Conservation (phyloP, 1,140 invertebrate species). For the Heliconius melpomene region DNA sequence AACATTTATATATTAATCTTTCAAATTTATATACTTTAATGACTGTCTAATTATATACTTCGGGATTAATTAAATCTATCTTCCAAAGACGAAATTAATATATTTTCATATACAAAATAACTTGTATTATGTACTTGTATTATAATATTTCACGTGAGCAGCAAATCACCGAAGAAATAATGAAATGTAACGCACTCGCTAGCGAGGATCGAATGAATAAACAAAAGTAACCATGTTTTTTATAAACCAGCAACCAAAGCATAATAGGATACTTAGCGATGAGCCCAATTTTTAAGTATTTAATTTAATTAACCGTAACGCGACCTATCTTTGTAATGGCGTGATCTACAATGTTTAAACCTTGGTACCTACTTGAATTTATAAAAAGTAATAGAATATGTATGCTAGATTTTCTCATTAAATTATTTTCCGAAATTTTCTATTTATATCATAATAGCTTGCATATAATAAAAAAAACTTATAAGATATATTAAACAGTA, state of each 20-base stretch:
- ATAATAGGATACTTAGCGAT: slow-evolving; percentile 11
- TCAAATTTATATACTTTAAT: too few species aligned
- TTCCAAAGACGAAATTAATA: too few species aligned
- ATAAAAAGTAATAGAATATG: too few species aligned
- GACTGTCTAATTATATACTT: too few species aligned
- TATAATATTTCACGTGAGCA: neutral
- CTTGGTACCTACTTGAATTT: neutral
- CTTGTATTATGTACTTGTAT: neutral
- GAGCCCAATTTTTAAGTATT: slow-evolving; percentile 23
- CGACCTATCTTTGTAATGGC: slow-evolving; percentile 9
- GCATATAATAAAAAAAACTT: too few species aligned
- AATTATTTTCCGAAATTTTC: too few species aligned
- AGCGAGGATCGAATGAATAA: neutral
- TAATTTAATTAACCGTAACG: slow-evolving; percentile 25
- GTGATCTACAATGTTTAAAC: neutral
- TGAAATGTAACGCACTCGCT: neutral
- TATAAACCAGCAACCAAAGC: neutral
- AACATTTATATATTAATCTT: too few species aligned
- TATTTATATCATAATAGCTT: too few species aligned
- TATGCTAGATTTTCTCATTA: too few species aligned
- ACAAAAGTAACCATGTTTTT: neutral
- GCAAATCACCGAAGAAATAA: too few species aligned
- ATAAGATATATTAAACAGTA: too few species aligned
- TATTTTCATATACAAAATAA: neutral
- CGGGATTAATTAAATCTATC: too few species aligned